These are phyloP conservation scores for Tachina fera DNA, from an alignment of 2,888 invertebrate genomes.

Conservation along the genomic window DNA sequence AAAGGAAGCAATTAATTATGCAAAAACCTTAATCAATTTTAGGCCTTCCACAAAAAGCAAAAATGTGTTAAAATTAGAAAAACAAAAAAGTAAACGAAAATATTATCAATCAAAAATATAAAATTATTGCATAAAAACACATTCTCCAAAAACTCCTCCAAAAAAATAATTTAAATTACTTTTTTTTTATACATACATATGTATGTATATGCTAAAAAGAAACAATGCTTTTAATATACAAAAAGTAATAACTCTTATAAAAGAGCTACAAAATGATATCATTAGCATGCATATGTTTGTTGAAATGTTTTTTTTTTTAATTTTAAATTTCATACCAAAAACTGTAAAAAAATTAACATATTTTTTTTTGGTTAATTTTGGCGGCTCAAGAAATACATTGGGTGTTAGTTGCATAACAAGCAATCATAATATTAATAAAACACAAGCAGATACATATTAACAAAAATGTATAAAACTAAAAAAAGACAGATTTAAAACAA, in stretches of 20 bases:
- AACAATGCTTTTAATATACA: not conserved
- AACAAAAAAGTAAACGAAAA: not conserved
- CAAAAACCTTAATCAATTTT: not conserved
- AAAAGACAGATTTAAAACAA: too few species aligned
- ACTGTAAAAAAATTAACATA: conserved; percentile 31
- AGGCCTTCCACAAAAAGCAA: not conserved
- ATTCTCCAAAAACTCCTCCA: not conserved
- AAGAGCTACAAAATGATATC: not conserved
- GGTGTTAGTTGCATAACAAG: not conserved
- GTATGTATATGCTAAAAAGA: not conserved
- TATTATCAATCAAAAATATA: conserved; percentile 4
- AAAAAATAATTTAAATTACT: not conserved
- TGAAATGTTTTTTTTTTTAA: not conserved
- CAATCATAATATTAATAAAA: not conserved
- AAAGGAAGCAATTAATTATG: conserved; percentile 5
- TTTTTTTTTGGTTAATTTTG: conserved; percentile 25
- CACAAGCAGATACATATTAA: not conserved
- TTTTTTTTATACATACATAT: not conserved
- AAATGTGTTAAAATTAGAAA: not conserved
- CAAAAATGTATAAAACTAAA: too few species aligned
- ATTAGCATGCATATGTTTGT: not conserved
- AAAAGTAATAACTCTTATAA: not conserved
- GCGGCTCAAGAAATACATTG: not conserved
- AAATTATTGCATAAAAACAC: not conserved
- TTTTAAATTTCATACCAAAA: not conserved